Percentiles rank a stretch among this genome's conserved stretches.
These are phyloP conservation scores for Chorisops tibialis DNA, from an alignment of 2,888 invertebrate genomes.

Conservation along the genomic window DNA sequence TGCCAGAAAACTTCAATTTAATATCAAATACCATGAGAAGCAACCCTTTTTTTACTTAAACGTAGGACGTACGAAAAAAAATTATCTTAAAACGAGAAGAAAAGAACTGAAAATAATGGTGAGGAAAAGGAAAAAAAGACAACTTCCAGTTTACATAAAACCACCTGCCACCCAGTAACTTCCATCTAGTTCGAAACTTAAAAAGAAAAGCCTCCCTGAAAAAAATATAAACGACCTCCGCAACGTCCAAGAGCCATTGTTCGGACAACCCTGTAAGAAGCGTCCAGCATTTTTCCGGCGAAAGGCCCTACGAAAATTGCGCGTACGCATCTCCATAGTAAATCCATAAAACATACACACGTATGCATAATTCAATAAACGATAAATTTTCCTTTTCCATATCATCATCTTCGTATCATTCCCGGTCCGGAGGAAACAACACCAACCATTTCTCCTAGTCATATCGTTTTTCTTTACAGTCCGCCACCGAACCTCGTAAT, in stretches of 20 bases:
- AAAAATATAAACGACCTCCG: not conserved
- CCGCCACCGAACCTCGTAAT: not conserved
- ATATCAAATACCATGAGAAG: constrained; percentile 25
- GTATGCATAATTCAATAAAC: constrained; percentile 36
- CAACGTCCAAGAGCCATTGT: not conserved
- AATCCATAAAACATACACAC: constrained; percentile 35
- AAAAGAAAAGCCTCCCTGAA: not conserved
- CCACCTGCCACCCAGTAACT: not conserved
- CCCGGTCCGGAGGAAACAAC: not conserved
- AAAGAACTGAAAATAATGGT: not conserved
- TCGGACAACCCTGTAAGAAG: too few species aligned
- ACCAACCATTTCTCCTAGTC: not conserved
- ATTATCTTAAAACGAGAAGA: not conserved
- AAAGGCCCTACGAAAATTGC: constrained; percentile 28
- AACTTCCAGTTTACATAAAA: not conserved
- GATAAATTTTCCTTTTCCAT: constrained; percentile 30
- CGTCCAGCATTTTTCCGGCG: constrained; percentile 2
- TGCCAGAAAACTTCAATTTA: constrained; percentile 21
- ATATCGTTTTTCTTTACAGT: not conserved
- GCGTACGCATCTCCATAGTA: constrained; percentile 35
- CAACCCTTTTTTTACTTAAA: not conserved
- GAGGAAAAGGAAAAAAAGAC: too few species aligned
- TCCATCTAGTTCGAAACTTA: not conserved
- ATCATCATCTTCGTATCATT: constrained; percentile 21
- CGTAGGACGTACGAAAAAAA: not conserved